Evolutionary conservation across 2,888 invertebrate genomes (phyloP).

Genomic region (Orchesellides sinensis): DNA sequence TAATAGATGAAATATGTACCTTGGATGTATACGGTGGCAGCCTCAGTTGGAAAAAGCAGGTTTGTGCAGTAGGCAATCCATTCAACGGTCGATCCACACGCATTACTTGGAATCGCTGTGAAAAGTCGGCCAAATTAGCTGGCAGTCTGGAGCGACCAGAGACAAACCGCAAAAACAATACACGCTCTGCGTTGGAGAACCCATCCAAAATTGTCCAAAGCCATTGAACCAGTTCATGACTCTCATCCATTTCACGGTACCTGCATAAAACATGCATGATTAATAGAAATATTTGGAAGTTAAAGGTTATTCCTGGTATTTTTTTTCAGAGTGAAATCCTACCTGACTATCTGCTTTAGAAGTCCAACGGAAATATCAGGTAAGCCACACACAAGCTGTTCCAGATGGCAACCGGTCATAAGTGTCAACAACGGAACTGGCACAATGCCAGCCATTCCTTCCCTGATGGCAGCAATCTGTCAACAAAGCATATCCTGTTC

Average conservation of each 20-base stretch:
- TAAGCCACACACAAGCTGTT: constrained; percentile 82
- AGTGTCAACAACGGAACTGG: constrained; percentile 82
- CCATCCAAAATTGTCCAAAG: constrained; percentile 82
- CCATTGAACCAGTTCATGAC: constrained; percentile 81
- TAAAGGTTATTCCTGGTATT: constrained; percentile 1
- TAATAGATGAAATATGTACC: constrained; percentile 53
- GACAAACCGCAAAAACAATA: constrained; percentile 83
- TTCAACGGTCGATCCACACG: constrained; percentile 79
- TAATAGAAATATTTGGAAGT: constrained; percentile 16
- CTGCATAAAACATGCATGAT: constrained; percentile 76
- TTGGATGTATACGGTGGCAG: constrained; percentile 81
- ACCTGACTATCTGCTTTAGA: constrained; percentile 82
- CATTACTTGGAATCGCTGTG: constrained; percentile 83
- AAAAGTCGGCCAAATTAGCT: constrained; percentile 82
- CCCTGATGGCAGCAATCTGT: constrained; percentile 79
- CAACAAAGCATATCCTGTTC: constrained; percentile 18
- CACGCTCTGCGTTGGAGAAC: constrained; percentile 82
- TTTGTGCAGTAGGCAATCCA: constrained; percentile 73
- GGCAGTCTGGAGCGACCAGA: constrained; percentile 82
- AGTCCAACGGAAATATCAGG: constrained; percentile 81
- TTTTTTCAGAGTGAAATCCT: constrained; percentile 31
- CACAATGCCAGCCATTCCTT: constrained; percentile 83
- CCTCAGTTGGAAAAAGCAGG: constrained; percentile 81
- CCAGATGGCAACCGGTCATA: constrained; percentile 81
- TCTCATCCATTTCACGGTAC: constrained; percentile 82